phyloP scores from a whole-genome alignment of 2,797 vertebrate species.

The Spheniscus humboldti region DNA sequence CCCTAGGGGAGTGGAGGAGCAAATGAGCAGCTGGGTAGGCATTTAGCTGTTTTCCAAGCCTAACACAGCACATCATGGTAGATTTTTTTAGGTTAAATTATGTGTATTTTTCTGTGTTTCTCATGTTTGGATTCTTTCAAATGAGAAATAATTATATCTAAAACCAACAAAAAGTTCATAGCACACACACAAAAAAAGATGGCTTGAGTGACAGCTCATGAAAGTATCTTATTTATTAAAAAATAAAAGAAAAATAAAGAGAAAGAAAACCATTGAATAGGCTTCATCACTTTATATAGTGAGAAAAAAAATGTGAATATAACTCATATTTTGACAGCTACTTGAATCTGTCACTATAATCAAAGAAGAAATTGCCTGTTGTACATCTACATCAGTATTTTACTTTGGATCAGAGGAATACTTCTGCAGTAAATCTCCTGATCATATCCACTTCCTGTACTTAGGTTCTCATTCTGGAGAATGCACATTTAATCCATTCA shows the following conservation, averaged over 20 bases:
- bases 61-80: background rate
- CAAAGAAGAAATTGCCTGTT: background rate
- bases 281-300: background rate
- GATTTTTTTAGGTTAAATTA: background rate
- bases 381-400: background rate
- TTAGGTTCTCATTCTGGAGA: background rate
- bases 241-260: background rate
- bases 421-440: background rate
- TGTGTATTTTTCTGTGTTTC: background rate
- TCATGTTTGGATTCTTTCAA: background rate
- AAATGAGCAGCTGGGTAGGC: background rate
- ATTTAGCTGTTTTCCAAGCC: background rate
- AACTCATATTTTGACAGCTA: background rate
- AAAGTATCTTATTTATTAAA: background rate
- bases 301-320: background rate
- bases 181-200: background rate
- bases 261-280: background rate
- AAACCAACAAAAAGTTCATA: background rate
- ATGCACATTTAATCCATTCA: background rate
- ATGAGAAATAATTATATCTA: background rate
- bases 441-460: background rate
- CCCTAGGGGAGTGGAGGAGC: rapidly evolving
- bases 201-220: background rate
- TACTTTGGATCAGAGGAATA: background rate
- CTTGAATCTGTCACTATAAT: background rate